Conservation (phyloP, 2,888 invertebrate genomes). For the Dicycla oo region DNA sequence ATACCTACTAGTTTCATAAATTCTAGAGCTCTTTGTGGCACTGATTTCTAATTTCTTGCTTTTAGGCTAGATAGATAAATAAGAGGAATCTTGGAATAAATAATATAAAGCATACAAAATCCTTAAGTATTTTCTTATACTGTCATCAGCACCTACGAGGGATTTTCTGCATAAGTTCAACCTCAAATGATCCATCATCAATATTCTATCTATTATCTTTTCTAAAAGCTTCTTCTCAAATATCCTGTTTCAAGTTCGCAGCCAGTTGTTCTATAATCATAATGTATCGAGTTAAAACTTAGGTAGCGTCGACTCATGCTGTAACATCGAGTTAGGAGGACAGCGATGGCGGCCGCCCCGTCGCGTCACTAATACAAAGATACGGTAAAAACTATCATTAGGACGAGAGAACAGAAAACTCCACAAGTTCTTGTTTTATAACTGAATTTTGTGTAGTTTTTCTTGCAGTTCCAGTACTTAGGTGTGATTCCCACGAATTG, state of each 20-base stretch:
- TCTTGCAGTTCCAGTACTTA: constrained; percentile 41
- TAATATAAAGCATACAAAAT: not conserved
- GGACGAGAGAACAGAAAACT: constrained; percentile 54
- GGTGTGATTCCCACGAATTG: constrained; percentile 17
- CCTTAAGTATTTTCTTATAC: not conserved
- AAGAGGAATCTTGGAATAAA: not conserved
- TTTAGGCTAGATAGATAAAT: not conserved
- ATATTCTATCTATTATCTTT: not conserved
- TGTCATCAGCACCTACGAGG: not conserved
- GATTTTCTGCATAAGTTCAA: not conserved
- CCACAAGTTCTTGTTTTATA: constrained; percentile 52
- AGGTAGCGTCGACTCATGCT: constrained; percentile 32
- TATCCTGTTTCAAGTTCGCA: constrained; percentile 27
- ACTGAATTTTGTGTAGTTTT: constrained; percentile 58
- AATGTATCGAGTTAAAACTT: constrained; percentile 62
- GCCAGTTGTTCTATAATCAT: constrained; percentile 42
- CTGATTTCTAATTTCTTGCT: not conserved
- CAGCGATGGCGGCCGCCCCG: constrained; percentile 57
- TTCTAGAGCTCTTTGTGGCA: not conserved
- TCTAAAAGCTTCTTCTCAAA: constrained; percentile 31
- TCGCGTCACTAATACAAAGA: constrained; percentile 67
- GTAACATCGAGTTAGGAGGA: constrained; percentile 68
- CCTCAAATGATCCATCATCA: not conserved
- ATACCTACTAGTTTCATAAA: not conserved
- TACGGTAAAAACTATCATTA: constrained; percentile 77